These are phyloP conservation scores for Scaptodrosophila lebanonensis DNA, from an alignment of 1,140 invertebrate genomes.

Conservation along the genomic window DNA sequence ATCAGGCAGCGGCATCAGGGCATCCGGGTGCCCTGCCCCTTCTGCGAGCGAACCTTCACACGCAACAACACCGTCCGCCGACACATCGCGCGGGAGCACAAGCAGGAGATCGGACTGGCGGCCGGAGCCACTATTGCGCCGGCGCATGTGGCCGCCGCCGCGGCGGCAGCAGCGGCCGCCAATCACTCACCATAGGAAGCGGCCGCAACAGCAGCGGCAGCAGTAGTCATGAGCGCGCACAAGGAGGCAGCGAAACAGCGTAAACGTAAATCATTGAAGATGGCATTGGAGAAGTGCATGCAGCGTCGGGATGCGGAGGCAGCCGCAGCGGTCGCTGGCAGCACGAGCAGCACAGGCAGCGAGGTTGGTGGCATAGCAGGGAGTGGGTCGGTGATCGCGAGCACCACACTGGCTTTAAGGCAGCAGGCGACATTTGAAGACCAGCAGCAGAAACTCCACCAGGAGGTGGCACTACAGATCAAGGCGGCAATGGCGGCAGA, in stretches of 20 bases:
- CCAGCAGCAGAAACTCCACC: slow-evolving; percentile 44
- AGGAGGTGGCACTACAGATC: slow-evolving; percentile 48
- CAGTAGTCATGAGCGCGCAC: slow-evolving; percentile 76
- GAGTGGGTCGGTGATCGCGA: slow-evolving; percentile 3
- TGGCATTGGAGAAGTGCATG: slow-evolving; percentile 76
- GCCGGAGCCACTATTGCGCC: slow-evolving; percentile 78
- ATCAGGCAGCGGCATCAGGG: slow-evolving; percentile 93
- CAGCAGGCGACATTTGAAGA: slow-evolving; percentile 43
- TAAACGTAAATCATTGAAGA: slow-evolving; percentile 76
- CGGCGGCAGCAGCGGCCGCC: slow-evolving; percentile 63
- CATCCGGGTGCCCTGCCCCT: slow-evolving; percentile 91
- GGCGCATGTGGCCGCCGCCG: slow-evolving; percentile 74
- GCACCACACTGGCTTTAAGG: slow-evolving; percentile 8
- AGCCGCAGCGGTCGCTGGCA: slow-evolving; percentile 15
- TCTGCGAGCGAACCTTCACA: slow-evolving; percentile 92
- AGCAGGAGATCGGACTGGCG: slow-evolving; percentile 84
- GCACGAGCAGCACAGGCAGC: slow-evolving; percentile 6
- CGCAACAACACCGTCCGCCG: slow-evolving; percentile 93
- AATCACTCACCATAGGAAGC: slow-evolving; percentile 81
- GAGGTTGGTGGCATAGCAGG: not conserved
- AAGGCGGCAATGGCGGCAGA: slow-evolving; percentile 60
- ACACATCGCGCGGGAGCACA: slow-evolving; percentile 91
- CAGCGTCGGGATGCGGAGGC: slow-evolving; percentile 68
- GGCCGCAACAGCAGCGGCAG: slow-evolving; percentile 76
- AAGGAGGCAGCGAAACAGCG: slow-evolving; percentile 73